Conservation (phyloP, 2,888 invertebrate genomes). For the Leptura quadrifasciata region DNA sequence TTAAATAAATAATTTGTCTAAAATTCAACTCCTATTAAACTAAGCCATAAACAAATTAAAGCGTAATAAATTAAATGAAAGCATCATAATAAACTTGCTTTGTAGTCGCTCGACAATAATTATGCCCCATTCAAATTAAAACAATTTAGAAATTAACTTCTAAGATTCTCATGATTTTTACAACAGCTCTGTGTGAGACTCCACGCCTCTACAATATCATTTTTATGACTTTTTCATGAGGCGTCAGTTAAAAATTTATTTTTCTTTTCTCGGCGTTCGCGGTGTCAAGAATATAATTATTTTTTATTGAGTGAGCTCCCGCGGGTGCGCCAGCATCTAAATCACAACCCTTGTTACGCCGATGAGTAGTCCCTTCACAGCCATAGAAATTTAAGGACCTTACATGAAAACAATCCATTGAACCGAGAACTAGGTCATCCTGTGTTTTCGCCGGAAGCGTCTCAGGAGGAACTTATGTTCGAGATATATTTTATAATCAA, state of each 20-base stretch:
- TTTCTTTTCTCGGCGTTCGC: background rate
- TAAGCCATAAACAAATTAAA: no score
- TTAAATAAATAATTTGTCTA: no score
- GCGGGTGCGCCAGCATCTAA: background rate
- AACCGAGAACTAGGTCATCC: slow-evolving; percentile 19
- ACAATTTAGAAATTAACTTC: background rate
- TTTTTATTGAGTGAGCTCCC: slow-evolving; percentile 1
- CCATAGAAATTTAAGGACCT: slow-evolving; percentile 10
- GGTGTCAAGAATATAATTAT: slow-evolving; percentile 5
- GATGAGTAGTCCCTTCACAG: slow-evolving; percentile 7
- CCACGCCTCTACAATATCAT: background rate
- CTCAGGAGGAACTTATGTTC: background rate
- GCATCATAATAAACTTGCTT: background rate
- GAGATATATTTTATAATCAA: slow-evolving; percentile 37
- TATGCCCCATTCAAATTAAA: background rate
- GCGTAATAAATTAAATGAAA: no score
- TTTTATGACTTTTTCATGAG: background rate
- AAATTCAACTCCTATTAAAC: no score
- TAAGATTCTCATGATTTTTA: background rate
- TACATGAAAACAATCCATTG: slow-evolving; percentile 21
- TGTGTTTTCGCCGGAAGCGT: background rate
- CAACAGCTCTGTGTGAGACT: background rate
- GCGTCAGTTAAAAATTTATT: slow-evolving; percentile 3
- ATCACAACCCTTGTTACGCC: slow-evolving; percentile 4
- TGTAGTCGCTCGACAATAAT: background rate